phyloP scores from a whole-genome alignment of 2,888 invertebrate species.

The Drosophila paramelanica region DNA sequence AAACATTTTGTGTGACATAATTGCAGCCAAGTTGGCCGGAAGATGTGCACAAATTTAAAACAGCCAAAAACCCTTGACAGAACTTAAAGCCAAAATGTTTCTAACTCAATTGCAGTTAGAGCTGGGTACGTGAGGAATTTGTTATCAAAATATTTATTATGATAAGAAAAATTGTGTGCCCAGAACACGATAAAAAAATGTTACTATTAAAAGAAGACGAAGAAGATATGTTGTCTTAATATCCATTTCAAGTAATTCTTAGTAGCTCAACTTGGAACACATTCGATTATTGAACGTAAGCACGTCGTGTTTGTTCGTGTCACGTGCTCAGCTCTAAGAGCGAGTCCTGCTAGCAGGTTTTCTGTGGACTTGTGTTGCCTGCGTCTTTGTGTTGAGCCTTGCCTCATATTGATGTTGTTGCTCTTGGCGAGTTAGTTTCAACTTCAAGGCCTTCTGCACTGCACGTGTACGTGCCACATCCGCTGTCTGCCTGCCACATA shows the following conservation, averaged over 20 bases:
- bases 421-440: slow-evolving; percentile 24
- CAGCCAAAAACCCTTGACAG: slow-evolving; percentile 10
- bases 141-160: too few species aligned
- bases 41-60: slow-evolving; percentile 36
- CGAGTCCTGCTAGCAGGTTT: slow-evolving; percentile 10
- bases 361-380: slow-evolving; percentile 27
- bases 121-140: background rate
- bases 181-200: too few species aligned
- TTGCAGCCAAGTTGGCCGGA: slow-evolving; percentile 45
- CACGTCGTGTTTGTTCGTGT: slow-evolving; percentile 4
- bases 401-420: slow-evolving; percentile 1
- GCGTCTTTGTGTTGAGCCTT: slow-evolving; percentile 8
- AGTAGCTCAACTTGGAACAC: background rate
- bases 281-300: background rate
- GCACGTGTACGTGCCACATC: slow-evolving; percentile 53
- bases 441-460: slow-evolving; percentile 20
- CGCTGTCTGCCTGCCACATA: slow-evolving; percentile 31
- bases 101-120: background rate
- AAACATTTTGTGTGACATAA: slow-evolving; percentile 63
- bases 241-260: background rate
- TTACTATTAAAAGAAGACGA: too few species aligned
- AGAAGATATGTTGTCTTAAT: background rate
- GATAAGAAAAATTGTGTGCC: too few species aligned
- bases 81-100: slow-evolving; percentile 28
- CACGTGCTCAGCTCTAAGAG: slow-evolving; percentile 8